Evolutionary conservation across 2,888 invertebrate genomes (phyloP).

Genomic region (Hymenopus coronatus): DNA sequence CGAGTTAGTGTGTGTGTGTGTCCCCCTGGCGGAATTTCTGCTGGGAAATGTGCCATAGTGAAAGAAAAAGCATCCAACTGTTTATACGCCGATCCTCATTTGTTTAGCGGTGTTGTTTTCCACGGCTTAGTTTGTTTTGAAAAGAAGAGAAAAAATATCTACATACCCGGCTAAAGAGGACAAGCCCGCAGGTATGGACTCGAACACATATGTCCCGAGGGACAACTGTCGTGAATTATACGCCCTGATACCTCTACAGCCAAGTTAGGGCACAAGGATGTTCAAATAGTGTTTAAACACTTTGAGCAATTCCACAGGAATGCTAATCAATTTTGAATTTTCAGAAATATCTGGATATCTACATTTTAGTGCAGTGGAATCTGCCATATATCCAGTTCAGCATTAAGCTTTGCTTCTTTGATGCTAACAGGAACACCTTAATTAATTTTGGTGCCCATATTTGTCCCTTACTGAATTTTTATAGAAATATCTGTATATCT

Average conservation of each 20-base stretch:
- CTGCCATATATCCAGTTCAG: no score
- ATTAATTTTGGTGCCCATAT: no score
- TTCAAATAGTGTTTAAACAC: no score
- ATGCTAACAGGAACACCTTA: no score
- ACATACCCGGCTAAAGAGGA: background rate
- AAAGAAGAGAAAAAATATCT: background rate
- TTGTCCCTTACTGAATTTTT: no score
- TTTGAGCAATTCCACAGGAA: no score
- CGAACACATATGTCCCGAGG: background rate
- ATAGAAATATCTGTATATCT: no score
- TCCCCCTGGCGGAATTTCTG: background rate
- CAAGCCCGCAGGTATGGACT: background rate
- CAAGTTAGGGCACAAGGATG: background rate
- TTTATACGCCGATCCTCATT: background rate
- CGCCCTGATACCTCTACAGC: background rate
- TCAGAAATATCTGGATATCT: no score
- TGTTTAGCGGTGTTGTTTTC: background rate
- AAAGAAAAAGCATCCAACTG: background rate
- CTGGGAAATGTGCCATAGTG: background rate
- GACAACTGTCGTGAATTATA: background rate
- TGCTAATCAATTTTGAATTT: no score
- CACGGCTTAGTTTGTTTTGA: background rate
- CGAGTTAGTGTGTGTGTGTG: background rate
- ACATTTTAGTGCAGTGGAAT: no score
- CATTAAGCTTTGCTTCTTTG: no score